A percentile compares a stretch with the other conserved stretches of the same genome.
phyloP scores from a whole-genome alignment of 2,113 vertebrate species.

The Lagopus leucura region DNA sequence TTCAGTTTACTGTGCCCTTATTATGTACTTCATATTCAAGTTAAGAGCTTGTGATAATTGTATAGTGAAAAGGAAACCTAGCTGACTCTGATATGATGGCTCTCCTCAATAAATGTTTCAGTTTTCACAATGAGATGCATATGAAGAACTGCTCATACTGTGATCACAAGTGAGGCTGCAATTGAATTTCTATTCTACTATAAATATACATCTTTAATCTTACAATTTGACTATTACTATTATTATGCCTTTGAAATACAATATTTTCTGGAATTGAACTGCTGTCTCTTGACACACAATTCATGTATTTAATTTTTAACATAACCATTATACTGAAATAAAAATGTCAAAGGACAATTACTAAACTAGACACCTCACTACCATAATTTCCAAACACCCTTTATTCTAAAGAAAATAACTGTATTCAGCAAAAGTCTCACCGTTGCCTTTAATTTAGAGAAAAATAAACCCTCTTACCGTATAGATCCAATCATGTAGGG shows the following conservation, averaged over 20 bases:
- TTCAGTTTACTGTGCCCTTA: background rate
- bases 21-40: background rate
- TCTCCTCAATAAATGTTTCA: background rate
- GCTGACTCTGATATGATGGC: background rate
- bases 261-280: background rate
- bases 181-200: conserved; percentile 2
- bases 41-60: background rate
- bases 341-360: background rate
- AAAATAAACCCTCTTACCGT: conserved; percentile 78
- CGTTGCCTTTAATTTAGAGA: background rate
- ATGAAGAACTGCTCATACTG: background rate
- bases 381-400: background rate
- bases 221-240: background rate
- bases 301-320: conserved; percentile 11
- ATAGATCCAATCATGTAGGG: conserved; percentile 92
- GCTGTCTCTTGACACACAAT: background rate
- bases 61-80: background rate
- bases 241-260: background rate
- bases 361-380: background rate
- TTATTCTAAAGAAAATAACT: conserved; percentile 8
- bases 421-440: background rate
- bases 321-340: background rate
- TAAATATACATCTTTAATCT: background rate
- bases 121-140: background rate
- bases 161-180: background rate